These are phyloP conservation scores for Catharus ustulatus DNA, from an alignment of 2,797 vertebrate species.

Conservation along the genomic window DNA sequence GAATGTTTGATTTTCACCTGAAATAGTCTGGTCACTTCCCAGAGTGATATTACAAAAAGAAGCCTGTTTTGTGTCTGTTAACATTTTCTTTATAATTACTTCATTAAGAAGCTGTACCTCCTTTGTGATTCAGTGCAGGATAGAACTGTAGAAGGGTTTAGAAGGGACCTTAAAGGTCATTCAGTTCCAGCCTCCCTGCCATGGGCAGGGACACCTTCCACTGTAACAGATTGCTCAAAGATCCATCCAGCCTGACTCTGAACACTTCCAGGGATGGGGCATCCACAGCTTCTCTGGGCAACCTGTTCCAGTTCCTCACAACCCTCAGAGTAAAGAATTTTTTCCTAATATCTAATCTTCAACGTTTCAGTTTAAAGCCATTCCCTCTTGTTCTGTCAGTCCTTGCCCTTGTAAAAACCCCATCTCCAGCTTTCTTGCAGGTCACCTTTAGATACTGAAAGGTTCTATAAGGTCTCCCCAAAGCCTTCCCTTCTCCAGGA, in stretches of 20 bases:
- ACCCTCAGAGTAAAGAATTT: neutral
- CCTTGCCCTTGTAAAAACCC: neutral
- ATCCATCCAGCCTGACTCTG: neutral
- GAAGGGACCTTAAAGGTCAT: neutral
- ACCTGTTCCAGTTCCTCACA: neutral
- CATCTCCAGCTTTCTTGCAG: neutral
- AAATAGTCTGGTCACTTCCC: neutral
- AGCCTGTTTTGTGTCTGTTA: neutral
- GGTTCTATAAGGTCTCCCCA: neutral
- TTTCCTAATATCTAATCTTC: neutral
- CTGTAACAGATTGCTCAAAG: neutral
- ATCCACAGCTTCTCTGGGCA: neutral
- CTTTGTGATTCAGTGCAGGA: neutral
- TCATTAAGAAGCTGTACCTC: neutral
- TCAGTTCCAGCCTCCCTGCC: neutral
- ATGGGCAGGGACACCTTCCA: neutral
- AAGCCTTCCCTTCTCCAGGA: neutral
- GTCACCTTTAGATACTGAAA: neutral
- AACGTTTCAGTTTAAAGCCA: neutral
- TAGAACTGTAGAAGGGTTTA: neutral
- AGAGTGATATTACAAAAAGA: neutral
- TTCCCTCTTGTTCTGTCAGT: neutral
- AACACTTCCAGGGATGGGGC: neutral
- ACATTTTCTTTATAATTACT: conserved; percentile 29
- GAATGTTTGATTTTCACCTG: conserved; percentile 2